A percentile compares a stretch with the other conserved stretches of the same genome.
These are phyloP conservation scores for Cerastis rubricosa DNA, from an alignment of 2,888 invertebrate species.

Conservation along the genomic window DNA sequence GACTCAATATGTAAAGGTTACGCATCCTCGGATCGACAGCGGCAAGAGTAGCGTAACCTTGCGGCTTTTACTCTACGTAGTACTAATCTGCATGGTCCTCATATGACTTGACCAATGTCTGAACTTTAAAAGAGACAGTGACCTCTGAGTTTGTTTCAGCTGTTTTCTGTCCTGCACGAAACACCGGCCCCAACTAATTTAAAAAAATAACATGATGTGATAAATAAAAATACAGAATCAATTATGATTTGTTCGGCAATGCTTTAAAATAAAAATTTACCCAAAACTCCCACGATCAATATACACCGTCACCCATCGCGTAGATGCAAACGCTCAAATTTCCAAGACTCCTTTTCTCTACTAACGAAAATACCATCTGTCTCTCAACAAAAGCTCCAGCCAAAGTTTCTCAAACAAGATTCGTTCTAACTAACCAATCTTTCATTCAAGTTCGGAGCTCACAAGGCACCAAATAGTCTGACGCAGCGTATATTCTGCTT, in stretches of 20 bases:
- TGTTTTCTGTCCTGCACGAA: no score
- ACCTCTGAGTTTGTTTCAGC: no score
- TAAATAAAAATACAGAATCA: no score
- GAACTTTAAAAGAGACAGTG: no score
- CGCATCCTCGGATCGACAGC: not conserved
- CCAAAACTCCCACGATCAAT: not conserved
- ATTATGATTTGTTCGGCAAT: no score
- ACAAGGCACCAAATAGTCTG: conserved; percentile 10
- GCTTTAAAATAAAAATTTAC: not conserved
- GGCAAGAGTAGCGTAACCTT: not conserved
- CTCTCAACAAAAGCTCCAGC: not conserved
- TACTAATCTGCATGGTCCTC: no score
- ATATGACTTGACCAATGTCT: no score
- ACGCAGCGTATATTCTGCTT: conserved; percentile 12
- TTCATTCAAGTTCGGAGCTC: conserved; percentile 15
- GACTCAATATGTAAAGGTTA: not conserved
- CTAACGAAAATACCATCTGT: not conserved
- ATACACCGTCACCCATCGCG: not conserved
- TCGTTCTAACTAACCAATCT: not conserved
- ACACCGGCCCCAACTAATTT: no score
- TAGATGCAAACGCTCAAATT: not conserved
- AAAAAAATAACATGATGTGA: no score
- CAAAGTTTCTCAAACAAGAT: conserved; percentile 13
- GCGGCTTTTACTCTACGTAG: no score
- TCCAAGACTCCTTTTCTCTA: not conserved